Conservation (phyloP, 2,888 invertebrate genomes). For the Fragum fragum region DNA sequence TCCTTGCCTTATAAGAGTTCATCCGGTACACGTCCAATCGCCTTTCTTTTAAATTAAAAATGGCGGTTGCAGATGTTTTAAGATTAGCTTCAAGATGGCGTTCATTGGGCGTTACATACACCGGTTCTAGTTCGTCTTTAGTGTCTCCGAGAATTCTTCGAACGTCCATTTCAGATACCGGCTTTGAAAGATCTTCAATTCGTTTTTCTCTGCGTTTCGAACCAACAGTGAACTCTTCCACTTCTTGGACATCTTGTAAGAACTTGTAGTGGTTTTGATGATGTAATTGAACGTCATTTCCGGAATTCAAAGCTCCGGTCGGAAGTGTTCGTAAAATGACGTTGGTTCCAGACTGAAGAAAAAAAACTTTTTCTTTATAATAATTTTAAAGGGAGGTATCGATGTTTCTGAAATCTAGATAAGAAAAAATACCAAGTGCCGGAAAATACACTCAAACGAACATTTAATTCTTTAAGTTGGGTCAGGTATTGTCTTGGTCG, state of each 20-base stretch:
- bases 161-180: conserved; percentile 51
- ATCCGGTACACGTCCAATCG: conserved; percentile 61
- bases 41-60: conserved; percentile 63
- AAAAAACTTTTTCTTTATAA: too few species aligned
- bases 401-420: too few species aligned
- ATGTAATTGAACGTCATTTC: conserved; percentile 51
- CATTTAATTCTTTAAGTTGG: too few species aligned
- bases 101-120: conserved; percentile 61
- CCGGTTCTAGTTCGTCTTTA: conserved; percentile 59
- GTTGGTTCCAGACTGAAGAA: conserved; percentile 28
- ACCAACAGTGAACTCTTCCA: neutral
- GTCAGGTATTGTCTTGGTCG: too few species aligned
- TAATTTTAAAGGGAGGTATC: too few species aligned
- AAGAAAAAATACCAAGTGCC: too few species aligned
- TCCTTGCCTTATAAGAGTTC: conserved; percentile 35
- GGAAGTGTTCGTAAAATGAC: conserved; percentile 42
- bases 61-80: conserved; percentile 66
- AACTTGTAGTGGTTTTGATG: conserved; percentile 69
- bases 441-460: too few species aligned
- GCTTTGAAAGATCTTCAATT: conserved; percentile 43
- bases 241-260: conserved; percentile 48
- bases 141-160: conserved; percentile 67
- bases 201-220: conserved; percentile 46
- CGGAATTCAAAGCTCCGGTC: conserved; percentile 20
- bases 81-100: conserved; percentile 43